Evolutionary conservation across 2,888 invertebrate species (phyloP), one percentile per base, ranked within the genome.

Genomic region (Calliopum simillimum): DNA sequence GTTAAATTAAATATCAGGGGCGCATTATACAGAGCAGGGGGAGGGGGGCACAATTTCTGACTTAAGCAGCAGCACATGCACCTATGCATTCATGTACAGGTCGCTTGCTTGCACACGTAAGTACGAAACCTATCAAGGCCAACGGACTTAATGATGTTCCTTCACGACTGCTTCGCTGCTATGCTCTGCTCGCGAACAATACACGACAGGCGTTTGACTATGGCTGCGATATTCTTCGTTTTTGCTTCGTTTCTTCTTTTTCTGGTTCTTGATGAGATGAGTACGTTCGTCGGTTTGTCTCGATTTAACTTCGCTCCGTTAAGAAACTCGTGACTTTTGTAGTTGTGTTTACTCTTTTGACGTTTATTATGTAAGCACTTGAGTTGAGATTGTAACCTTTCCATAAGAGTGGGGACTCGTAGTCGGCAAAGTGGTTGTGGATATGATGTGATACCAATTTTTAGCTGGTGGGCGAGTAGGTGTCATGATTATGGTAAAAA

Each of bases 1-100:
- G n/a, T n/a, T n/a, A n/a, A n/a, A n/a, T n/a, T n/a, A n/a, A 62
- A 41, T 62, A 69, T 55, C 69, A 69, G 68, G 68, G 68, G 25
- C 68, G 66, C n/a, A n/a, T 11, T 51, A 56, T 61, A 46, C 51
- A 19, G n/a, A n/a, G n/a, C n/a, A n/a, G n/a, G n/a, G n/a, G n/a
- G n/a, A n/a, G n/a, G n/a, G 64, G 33, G 33, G 33, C 8, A 33
- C 33, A 6, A 0, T 33, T 4, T 33, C 8, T 33, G 33, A 33
- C 33, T 33, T 5, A 33, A 5, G 5, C 8, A 33, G n/a, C n/a
- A 33, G 33, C 33, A 4, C 5, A 33, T 33, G 8, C 8, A 33
- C 33, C 33, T 33, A 3, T 33, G 4, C 33, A 33, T 33, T 41
- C 21, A 53, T 23, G 21, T 21, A 23, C 53, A n/a, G 23, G 21